Evolutionary conservation across 2,888 invertebrate genomes (phyloP).

Genomic region (Drosophila rubida): DNA sequence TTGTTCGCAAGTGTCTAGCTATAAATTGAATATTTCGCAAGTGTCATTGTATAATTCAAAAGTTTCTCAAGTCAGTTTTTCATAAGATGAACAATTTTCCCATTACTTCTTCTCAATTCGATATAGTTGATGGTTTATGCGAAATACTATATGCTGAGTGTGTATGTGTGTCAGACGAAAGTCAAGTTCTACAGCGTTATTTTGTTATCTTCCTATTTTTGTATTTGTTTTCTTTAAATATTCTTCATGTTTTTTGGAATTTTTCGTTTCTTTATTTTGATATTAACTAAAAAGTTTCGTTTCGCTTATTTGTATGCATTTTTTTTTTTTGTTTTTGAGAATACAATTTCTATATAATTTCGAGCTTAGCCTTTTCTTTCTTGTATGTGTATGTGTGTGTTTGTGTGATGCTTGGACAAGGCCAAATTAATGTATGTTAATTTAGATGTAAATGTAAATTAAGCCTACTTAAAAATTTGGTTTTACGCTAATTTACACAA

Average conservation of each 20-base stretch:
- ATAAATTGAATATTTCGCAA: conserved; percentile 41
- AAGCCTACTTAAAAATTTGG: conserved; percentile 77
- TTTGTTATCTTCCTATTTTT: neutral
- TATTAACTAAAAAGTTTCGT: conserved; percentile 71
- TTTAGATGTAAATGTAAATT: conserved; percentile 50
- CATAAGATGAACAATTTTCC: conserved; percentile 66
- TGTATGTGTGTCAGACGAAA: conserved; percentile 50
- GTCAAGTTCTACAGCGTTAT: conserved; percentile 43
- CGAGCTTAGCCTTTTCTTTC: conserved; percentile 77
- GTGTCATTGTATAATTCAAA: conserved; percentile 48
- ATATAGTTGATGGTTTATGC: conserved; percentile 36
- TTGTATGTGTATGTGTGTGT: conserved; percentile 45
- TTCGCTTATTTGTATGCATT: conserved; percentile 59
- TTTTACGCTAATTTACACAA: conserved; percentile 77
- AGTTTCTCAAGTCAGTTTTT: conserved; percentile 65
- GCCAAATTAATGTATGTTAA: conserved; percentile 55
- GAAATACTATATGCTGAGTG: conserved; percentile 33
- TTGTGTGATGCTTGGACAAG: conserved; percentile 36
- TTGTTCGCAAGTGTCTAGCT: conserved; percentile 68
- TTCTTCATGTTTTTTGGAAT: conserved; percentile 48
- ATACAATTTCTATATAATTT: conserved; percentile 72
- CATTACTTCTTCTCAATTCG: conserved; percentile 35
- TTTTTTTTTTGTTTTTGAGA: conserved; percentile 30
- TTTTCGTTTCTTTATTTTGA: conserved; percentile 66
- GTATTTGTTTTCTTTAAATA: conserved; percentile 4